Evolutionary conservation across 2,797 vertebrate genomes (phyloP), one percentile per base, ranked within the genome.

Genomic region (Silurus lanzhouensis): DNA sequence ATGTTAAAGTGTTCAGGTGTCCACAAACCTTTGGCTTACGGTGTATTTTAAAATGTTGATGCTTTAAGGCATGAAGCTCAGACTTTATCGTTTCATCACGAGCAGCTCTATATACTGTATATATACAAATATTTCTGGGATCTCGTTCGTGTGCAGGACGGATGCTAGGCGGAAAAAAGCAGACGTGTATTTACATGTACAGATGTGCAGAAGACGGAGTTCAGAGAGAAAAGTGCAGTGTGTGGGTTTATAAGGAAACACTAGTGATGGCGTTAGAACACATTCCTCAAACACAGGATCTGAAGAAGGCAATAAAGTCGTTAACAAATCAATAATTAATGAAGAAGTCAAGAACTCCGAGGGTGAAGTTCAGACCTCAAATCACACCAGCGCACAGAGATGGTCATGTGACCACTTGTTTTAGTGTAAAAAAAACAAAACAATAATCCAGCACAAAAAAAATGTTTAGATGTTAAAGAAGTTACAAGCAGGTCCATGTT

Each of bases 61-160:
- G 87, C 87, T 88, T 87, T 85, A 88, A 90, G 88, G 91, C 88
- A 76, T 83, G 71, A 52, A 55, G 83, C 81, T 89, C 27, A 83
- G 27, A 87, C 70, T 88, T 91, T 87, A 90, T 87, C 89, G 90
- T 86, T 89, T 89, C 64, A 81, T 60, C 64, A 68, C 3, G 4
- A 38, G 38, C 38, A 38, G 38, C 38, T 38, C 38, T 38, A 5
- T 38, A 38, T 38, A 38, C 38, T 38, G 38, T 38, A 4, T 4
- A 38, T 38, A 38, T 38, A 38, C 38, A 38, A 68, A n/a, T 63
- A 2, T 72, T n/a, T 83, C 27, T 5, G 15, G 5, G 71, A 57
- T 80, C 84, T 86, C 80, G 72, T 81, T 82, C 25, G 17, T 82
- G 60, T 70, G 46, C 31, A 68, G 48, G 68, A 25, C 75, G 31